Evolutionary conservation across 1,140 invertebrate species (phyloP), one percentile per base, ranked within the genome.

Genomic region (Hestina assimilis): DNA sequence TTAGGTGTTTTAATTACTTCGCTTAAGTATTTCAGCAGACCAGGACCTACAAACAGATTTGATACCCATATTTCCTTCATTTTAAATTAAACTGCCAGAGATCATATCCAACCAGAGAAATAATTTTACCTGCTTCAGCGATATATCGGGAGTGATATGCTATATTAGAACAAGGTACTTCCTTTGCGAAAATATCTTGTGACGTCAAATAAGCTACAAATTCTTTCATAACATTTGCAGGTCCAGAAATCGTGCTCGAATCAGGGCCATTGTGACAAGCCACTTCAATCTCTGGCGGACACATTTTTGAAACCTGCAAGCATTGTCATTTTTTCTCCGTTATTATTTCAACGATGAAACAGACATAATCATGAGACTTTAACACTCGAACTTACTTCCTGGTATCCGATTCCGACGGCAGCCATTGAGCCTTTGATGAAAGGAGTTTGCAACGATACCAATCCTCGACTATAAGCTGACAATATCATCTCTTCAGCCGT

Each of bases 201-300:
- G 86, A 84, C 73, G 93, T 89, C 11, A 94, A 69, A 48, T 93
- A 65, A 15, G 89, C 89, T 0, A 94, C 91, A 69, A 94, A 94
- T 31, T 85, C 77, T 33, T 82, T 81, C 62, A 95, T 91, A 1
- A 88, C 83, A 15, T 92, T 91, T 15, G 87, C 89, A 3, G 93
- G 93, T 15, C 95, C 95, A 4, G 94, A 95, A 15, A 96, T 91
- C 0, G 94, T 96, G 2, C 94, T 92, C 19, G 92, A 94, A 48
- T 95, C 92, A 5, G 90, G 82, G 3, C 93, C 90, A 75, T 96
- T 96, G 74, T 95, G 94, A 78, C 95, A 96, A n/a, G 94, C 94
- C 0, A 94, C 91, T 43, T 93, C 91, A 79, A 95, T 87, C 65
- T 74, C 81, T 9, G 79, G 74, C 62, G 94, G 92, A 94, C 35